Percentiles rank a stretch among this genome's conserved stretches.
Evolutionary conservation across 2,113 vertebrate genomes (phyloP).

Genomic region (Daubentonia madagascariensis): DNA sequence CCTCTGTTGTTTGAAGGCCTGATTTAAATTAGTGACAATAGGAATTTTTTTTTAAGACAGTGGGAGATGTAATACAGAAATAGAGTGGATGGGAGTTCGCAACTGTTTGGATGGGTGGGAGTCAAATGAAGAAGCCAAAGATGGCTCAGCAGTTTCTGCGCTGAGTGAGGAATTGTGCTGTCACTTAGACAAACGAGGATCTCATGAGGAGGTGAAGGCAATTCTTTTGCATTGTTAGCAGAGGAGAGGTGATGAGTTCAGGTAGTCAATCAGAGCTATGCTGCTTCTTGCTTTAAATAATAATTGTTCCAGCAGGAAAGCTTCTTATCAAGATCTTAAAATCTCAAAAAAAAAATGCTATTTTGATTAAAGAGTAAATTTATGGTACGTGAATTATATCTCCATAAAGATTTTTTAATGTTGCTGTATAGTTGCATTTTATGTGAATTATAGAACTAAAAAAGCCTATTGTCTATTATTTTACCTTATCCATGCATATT

Average conservation of each 20-base stretch:
- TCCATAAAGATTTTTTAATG: neutral
- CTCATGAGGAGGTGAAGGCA: neutral
- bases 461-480: neutral
- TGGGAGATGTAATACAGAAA: neutral
- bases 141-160: neutral
- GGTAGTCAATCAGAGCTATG: neutral
- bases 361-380: neutral
- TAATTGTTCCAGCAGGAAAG: slow-evolving; percentile 24
- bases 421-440: neutral
- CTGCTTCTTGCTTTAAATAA: slow-evolving; percentile 26
- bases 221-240: neutral
- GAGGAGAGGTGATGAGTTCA: slow-evolving; percentile 26
- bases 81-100: neutral
- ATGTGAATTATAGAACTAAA: neutral
- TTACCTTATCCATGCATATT: neutral
- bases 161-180: neutral
- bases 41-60: neutral
- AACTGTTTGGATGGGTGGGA: neutral
- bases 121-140: neutral
- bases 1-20: neutral
- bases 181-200: neutral
- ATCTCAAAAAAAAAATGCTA: neutral
- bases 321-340: neutral
- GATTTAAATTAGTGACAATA: neutral
- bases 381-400: neutral